Evolutionary conservation across 1,140 invertebrate species (phyloP).

Genomic region (Pseudomyrmex cubaensis): DNA sequence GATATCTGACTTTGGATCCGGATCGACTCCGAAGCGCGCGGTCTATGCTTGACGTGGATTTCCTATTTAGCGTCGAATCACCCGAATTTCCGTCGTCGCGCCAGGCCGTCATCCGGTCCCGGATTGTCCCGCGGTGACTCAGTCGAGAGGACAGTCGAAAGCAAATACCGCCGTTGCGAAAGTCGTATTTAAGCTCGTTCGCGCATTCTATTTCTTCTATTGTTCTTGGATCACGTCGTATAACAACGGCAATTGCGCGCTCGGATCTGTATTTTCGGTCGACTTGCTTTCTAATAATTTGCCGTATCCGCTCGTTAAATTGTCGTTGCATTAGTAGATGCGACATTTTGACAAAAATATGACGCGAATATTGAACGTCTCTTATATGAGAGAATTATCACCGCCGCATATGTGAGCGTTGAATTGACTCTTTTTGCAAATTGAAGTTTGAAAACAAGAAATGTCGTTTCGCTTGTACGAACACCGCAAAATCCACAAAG

Average conservation of each 20-base stretch:
- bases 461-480: too few relatives aligned
- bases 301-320: not conserved
- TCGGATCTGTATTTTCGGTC: not conserved
- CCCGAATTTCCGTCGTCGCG: conserved; percentile 34
- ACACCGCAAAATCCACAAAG: too few relatives aligned
- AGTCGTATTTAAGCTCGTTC: conserved; percentile 20
- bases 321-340: too few relatives aligned
- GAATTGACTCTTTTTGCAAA: too few relatives aligned
- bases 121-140: conserved; percentile 41
- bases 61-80: conserved; percentile 21
- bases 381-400: too few relatives aligned
- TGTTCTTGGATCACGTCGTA: conserved; percentile 22
- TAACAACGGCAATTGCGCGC: not conserved
- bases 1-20: conserved; percentile 27
- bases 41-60: conserved; percentile 3
- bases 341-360: too few relatives aligned
- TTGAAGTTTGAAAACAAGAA: too few relatives aligned
- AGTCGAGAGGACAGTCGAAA: not conserved
- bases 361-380: too few relatives aligned
- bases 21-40: conserved; percentile 24
- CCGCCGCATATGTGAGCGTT: too few relatives aligned
- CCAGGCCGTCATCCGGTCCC: conserved; percentile 10
- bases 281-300: not conserved
- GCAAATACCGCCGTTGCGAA: not conserved
- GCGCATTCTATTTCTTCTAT: conserved; percentile 24